A percentile compares a stretch with the other conserved stretches of the same genome.
Evolutionary conservation across 2,797 vertebrate genomes (phyloP).

Genomic region (Tympanoctomys barrerae): DNA sequence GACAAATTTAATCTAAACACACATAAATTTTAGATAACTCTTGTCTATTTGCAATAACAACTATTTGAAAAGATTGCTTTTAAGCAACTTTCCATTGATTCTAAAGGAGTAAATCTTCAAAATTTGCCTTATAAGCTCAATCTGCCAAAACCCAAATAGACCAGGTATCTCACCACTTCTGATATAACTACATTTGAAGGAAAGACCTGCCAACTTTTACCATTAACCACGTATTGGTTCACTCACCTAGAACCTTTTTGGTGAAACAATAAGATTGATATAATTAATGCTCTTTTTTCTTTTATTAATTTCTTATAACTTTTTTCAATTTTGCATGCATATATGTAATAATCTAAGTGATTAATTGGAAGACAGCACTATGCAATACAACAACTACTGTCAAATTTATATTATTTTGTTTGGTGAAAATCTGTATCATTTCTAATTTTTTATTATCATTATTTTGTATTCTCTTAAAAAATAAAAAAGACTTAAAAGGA

Average conservation of each 20-base stretch:
- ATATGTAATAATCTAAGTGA: too few species aligned
- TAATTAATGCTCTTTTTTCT: too few species aligned
- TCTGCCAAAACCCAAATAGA: background rate
- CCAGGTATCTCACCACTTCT: background rate
- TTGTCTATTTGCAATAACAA: conserved; percentile 8
- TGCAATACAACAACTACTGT: too few species aligned
- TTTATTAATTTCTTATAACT: too few species aligned
- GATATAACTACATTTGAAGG: background rate
- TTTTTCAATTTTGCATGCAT: too few species aligned
- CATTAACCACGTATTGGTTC: background rate
- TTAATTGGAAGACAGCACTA: too few species aligned
- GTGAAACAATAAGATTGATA: background rate
- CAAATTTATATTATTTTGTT: too few species aligned
- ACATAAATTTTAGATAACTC: background rate
- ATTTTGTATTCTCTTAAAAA: too few species aligned
- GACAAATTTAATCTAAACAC: background rate
- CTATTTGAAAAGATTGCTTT: background rate
- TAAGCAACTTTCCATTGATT: background rate
- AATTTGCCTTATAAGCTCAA: conserved; percentile 27
- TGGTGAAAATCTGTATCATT: too few species aligned
- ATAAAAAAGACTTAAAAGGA: too few species aligned
- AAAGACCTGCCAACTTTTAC: background rate
- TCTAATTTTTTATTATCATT: too few species aligned
- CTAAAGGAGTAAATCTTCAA: background rate
- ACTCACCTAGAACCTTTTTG: background rate